phyloP scores from a whole-genome alignment of 2,113 vertebrate genomes.

The Laticauda colubrina region DNA sequence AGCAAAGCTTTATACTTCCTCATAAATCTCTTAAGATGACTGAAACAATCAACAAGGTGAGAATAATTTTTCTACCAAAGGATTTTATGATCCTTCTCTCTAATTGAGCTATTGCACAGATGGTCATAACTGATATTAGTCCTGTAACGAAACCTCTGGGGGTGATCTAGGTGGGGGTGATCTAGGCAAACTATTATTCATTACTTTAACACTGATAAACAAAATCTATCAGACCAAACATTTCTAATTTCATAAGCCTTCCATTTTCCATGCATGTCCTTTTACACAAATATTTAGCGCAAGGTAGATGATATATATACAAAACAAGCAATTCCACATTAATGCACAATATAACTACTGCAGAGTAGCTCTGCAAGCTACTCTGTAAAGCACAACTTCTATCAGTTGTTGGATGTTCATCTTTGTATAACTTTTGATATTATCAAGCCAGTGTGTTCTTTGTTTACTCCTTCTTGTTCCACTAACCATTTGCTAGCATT shows the following conservation, averaged over 20 bases:
- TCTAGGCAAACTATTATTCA: background rate
- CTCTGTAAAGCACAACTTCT: background rate
- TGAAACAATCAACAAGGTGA: background rate
- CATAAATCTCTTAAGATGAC: background rate
- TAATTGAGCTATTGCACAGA: background rate
- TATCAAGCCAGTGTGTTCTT: background rate
- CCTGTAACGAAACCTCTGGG: background rate
- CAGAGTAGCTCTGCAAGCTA: background rate
- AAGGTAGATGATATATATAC: background rate
- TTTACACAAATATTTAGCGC: background rate
- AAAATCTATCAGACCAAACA: background rate
- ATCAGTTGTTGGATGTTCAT: background rate
- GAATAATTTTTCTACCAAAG: background rate
- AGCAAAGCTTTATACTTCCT: background rate
- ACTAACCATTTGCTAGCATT: background rate
- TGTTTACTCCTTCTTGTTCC: background rate
- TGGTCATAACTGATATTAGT: background rate
- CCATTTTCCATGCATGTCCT: background rate
- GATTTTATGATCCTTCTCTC: background rate
- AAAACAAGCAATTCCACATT: background rate
- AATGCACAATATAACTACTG: background rate
- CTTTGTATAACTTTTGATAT: background rate
- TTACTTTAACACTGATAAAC: background rate
- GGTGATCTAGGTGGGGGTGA: background rate
- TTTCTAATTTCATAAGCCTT: background rate